These are phyloP conservation scores for Pipistrellus pipistrellus DNA, from an alignment of 2,797 vertebrate genomes.

Conservation along the genomic window DNA sequence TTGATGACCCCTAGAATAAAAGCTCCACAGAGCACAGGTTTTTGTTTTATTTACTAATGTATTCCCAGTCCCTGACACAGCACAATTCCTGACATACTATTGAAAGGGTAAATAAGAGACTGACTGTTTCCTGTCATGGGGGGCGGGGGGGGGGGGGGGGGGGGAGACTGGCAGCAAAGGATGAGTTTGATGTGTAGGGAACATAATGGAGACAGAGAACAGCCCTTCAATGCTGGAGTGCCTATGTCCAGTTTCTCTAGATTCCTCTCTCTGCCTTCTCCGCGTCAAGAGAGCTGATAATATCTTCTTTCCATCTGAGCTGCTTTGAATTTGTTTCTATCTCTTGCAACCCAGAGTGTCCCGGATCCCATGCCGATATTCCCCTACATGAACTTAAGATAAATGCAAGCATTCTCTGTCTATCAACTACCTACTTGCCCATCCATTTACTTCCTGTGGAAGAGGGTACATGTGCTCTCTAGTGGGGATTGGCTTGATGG, in stretches of 20 bases:
- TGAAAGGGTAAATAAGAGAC: background rate
- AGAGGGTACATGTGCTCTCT: background rate
- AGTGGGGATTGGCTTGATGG: accelerated
- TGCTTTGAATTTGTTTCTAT: background rate
- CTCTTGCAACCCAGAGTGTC: background rate
- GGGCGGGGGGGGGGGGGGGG: too few species aligned
- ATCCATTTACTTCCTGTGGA: background rate
- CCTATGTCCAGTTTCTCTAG: background rate
- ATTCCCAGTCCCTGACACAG: background rate
- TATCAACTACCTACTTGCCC: background rate
- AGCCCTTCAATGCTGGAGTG: background rate
- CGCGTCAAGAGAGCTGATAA: background rate
- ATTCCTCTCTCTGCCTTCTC: background rate
- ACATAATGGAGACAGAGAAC: background rate
- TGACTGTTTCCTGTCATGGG: background rate
- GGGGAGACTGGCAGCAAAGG: background rate
- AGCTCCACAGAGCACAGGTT: background rate
- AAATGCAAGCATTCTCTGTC: background rate
- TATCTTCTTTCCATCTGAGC: background rate
- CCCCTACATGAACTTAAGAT: background rate
- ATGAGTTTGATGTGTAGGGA: background rate
- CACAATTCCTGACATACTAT: background rate
- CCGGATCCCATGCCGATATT: background rate
- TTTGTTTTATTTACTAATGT: background rate
- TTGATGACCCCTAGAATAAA: background rate